phyloP scores from a whole-genome alignment of 2,888 invertebrate species.

The Ceriagrion tenellum region DNA sequence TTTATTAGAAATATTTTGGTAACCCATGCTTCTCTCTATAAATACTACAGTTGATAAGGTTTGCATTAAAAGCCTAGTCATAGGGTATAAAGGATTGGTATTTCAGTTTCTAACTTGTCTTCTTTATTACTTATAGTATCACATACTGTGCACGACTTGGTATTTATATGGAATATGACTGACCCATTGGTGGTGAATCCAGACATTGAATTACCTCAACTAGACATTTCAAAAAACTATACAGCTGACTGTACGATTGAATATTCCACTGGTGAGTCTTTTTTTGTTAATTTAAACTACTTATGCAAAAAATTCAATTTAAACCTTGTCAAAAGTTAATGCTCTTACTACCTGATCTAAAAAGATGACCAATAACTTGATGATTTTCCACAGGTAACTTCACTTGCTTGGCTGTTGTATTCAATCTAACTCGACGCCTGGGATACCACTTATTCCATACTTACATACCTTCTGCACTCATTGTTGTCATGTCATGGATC shows the following conservation, averaged over 20 bases:
- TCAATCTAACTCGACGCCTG: slow-evolving; percentile 89
- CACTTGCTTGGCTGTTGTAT: slow-evolving; percentile 93
- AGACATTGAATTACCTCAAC: slow-evolving; percentile 92
- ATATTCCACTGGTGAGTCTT: slow-evolving; percentile 85
- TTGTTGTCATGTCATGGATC: slow-evolving; percentile 97
- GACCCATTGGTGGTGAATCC: slow-evolving; percentile 93
- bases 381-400: slow-evolving; percentile 85
- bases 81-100: too few relatives aligned
- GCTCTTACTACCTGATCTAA: background rate
- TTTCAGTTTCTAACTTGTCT: background rate
- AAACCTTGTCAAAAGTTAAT: background rate
- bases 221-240: slow-evolving; percentile 92
- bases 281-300: background rate
- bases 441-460: slow-evolving; percentile 96
- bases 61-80: too few relatives aligned
- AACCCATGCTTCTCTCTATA: too few relatives aligned
- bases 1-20: too few relatives aligned
- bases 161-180: slow-evolving; percentile 93
- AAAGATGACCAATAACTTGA: background rate
- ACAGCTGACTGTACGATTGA: slow-evolving; percentile 94
- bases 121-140: slow-evolving; percentile 82
- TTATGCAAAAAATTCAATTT: background rate
- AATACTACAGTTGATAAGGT: too few relatives aligned
- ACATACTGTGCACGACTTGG: slow-evolving; percentile 92
- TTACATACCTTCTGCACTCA: slow-evolving; percentile 93